Percentiles rank a stretch among this genome's conserved stretches.
phyloP scores from a whole-genome alignment of 2,797 vertebrate species.

The Malacoctenus gilli region DNA sequence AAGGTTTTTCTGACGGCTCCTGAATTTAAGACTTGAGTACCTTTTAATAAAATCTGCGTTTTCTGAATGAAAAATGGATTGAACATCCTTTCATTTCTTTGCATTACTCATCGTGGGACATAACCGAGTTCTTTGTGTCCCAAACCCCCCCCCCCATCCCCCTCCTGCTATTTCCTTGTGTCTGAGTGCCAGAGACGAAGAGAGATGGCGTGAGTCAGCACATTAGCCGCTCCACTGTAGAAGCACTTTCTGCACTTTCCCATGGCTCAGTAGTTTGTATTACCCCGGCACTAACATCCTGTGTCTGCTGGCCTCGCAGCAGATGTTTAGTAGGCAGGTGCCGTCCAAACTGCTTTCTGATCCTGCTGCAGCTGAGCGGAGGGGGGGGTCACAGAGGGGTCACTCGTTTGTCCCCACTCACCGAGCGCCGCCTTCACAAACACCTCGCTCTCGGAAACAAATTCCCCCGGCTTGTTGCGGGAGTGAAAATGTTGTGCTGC shows the following conservation, averaged over 20 bases:
- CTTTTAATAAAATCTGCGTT: too few species aligned
- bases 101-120: constrained; percentile 13
- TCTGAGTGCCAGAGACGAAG: constrained; percentile 15
- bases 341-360: constrained; percentile 36
- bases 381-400: constrained; percentile 25
- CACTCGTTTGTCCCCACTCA: constrained; percentile 22
- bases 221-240: constrained; percentile 42
- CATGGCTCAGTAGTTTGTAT: constrained; percentile 55
- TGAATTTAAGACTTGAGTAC: not conserved
- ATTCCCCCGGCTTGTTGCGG: not conserved
- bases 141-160: constrained; percentile 13
- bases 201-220: constrained; percentile 58
- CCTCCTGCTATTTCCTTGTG: constrained; percentile 15
- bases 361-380: constrained; percentile 18
- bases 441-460: not conserved
- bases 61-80: too few species aligned
- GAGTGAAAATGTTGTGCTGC: too few species aligned
- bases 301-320: constrained; percentile 55
- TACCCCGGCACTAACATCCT: constrained; percentile 53
- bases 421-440: constrained; percentile 1
- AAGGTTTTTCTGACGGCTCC: too few species aligned
- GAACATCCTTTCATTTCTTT: not conserved
- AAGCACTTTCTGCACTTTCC: constrained; percentile 49
- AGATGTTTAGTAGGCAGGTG: constrained; percentile 49
- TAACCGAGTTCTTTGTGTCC: constrained; percentile 28